Evolutionary conservation across 2,797 vertebrate genomes (phyloP).

Genomic region (Megaceryle alcyon): DNA sequence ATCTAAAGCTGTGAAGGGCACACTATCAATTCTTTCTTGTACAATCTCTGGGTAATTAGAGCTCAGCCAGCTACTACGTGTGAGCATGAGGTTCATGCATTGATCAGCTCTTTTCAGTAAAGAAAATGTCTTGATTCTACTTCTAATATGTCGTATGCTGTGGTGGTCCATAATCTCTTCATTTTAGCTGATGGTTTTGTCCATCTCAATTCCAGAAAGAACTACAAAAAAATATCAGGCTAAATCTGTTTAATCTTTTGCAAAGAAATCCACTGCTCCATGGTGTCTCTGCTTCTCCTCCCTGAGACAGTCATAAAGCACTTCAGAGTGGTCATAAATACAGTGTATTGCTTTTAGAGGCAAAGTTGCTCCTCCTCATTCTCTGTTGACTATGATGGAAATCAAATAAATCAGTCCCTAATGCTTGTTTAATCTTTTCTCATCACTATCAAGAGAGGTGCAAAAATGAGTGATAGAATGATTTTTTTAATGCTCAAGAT

Average conservation of each 20-base stretch:
- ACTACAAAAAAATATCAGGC: background rate
- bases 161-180: background rate
- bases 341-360: background rate
- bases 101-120: background rate
- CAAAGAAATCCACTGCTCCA: background rate
- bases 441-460: background rate
- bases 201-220: background rate
- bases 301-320: background rate
- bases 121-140: background rate
- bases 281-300: background rate
- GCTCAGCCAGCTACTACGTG: background rate
- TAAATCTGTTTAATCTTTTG: background rate
- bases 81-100: background rate
- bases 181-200: background rate
- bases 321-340: conserved; percentile 31
- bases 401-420: conserved; percentile 21
- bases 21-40: background rate
- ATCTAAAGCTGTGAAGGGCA: background rate
- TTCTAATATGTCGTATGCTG: background rate
- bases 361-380: background rate
- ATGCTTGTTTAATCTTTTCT: conserved; percentile 24
- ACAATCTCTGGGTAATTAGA: background rate
- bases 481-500: background rate
- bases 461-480: background rate
- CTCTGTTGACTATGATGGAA: background rate